These are phyloP conservation scores for Drosophila sturtevanti DNA, from an alignment of 1,140 invertebrate genomes.

Conservation along the genomic window DNA sequence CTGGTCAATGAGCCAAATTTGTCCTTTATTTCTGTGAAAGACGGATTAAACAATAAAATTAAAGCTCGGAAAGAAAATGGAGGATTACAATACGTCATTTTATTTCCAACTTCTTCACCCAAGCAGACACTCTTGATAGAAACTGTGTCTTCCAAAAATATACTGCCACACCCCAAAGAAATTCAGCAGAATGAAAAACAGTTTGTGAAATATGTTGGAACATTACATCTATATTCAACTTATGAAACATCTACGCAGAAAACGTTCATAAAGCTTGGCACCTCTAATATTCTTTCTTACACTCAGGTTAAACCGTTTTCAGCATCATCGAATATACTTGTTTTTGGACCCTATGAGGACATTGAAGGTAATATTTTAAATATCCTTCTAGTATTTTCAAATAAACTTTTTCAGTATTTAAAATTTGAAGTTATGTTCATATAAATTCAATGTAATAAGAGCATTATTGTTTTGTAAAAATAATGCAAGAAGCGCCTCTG, in stretches of 20 bases:
- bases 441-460: too few species aligned
- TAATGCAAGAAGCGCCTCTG: too few species aligned
- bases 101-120: conserved; percentile 63
- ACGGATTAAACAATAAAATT: conserved; percentile 86
- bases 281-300: conserved; percentile 92
- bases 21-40: conserved; percentile 89
- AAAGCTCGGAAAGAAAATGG: conserved; percentile 84
- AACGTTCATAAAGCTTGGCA: conserved; percentile 90
- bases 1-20: conserved; percentile 86
- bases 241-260: conserved; percentile 92
- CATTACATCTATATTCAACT: conserved; percentile 92
- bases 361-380: conserved; percentile 81
- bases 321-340: conserved; percentile 90
- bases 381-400: too few species aligned
- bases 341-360: conserved; percentile 94
- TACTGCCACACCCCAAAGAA: conserved; percentile 92
- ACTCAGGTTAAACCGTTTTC: conserved; percentile 93
- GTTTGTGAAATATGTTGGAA: conserved; percentile 93
- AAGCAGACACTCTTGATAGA: conserved; percentile 88
- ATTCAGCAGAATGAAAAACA: conserved; percentile 97
- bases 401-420: too few species aligned
- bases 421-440: too few species aligned
- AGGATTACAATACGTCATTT: conserved; percentile 72
- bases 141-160: conserved; percentile 88
- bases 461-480: too few species aligned